phyloP scores from a whole-genome alignment of 2,113 vertebrate species.

The Scolopax mira region DNA sequence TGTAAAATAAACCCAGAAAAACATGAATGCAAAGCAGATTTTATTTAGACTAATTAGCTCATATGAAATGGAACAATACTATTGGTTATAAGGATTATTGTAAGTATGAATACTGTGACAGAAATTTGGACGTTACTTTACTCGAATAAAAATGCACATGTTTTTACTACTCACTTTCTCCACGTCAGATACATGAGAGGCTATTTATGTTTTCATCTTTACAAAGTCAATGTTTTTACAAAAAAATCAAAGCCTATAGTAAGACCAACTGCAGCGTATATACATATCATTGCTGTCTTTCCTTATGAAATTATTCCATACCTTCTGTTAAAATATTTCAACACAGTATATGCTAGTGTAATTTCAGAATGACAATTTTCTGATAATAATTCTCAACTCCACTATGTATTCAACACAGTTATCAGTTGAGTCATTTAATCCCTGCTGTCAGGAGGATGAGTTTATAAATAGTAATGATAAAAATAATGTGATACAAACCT shows the following conservation, averaged over 20 bases:
- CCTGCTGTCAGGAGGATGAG: neutral
- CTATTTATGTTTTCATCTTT: neutral
- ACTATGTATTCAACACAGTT: neutral
- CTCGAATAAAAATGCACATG: neutral
- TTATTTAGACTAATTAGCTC: neutral
- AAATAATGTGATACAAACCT: neutral
- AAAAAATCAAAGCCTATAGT: neutral
- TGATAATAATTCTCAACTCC: neutral
- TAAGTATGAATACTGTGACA: neutral
- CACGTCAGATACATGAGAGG: neutral
- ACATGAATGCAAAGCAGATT: neutral
- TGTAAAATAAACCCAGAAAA: neutral
- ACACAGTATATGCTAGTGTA: neutral
- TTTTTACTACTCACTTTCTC: neutral
- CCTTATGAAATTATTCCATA: neutral
- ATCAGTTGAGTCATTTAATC: neutral
- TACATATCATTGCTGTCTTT: neutral
- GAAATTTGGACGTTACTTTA: neutral
- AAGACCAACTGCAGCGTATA: neutral
- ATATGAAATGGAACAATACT: neutral
- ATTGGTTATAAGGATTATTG: neutral
- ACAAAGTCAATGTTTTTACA: neutral
- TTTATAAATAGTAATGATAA: neutral
- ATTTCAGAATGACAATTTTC: neutral
- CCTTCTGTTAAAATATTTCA: neutral